Conservation (phyloP, 2,113 vertebrate genomes). For the Grallaria varia region DNA sequence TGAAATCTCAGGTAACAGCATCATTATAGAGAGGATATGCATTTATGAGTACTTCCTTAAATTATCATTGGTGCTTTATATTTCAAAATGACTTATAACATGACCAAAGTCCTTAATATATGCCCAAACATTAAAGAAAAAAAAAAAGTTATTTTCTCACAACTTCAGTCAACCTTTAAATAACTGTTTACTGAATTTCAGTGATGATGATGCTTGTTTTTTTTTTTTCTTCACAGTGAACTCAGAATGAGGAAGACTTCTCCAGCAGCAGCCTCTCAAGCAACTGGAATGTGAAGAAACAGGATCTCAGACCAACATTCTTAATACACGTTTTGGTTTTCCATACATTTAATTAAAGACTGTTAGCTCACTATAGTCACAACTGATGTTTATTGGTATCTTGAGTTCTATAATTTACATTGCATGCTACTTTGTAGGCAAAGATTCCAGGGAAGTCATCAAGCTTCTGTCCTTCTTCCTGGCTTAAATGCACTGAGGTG, state of each 20-base stretch:
- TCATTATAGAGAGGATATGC: slow-evolving; percentile 22
- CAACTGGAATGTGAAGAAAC: background rate
- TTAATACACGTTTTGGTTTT: background rate
- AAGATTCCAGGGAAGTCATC: background rate
- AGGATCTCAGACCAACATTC: background rate
- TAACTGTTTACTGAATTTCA: background rate
- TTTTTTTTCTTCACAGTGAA: background rate
- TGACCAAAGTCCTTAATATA: background rate
- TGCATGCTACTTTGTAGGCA: background rate
- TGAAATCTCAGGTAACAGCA: slow-evolving; percentile 36
- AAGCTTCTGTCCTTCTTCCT: background rate
- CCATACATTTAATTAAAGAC: background rate
- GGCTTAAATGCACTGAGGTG: background rate
- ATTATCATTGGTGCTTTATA: background rate
- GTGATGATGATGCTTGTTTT: background rate
- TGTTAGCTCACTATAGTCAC: background rate
- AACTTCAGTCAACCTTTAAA: background rate
- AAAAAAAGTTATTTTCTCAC: background rate
- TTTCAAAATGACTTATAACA: slow-evolving; percentile 9
- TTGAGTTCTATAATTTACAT: background rate
- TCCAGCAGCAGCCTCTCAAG: background rate
- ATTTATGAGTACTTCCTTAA: slow-evolving; percentile 10
- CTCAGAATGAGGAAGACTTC: background rate
- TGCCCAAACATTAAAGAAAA: background rate
- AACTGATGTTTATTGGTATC: background rate